Base-by-base conservation (phyloP, 30 jellyfish, hydroid and myxozoan genomes). In the Pseudorhiza aurosa region DNA sequence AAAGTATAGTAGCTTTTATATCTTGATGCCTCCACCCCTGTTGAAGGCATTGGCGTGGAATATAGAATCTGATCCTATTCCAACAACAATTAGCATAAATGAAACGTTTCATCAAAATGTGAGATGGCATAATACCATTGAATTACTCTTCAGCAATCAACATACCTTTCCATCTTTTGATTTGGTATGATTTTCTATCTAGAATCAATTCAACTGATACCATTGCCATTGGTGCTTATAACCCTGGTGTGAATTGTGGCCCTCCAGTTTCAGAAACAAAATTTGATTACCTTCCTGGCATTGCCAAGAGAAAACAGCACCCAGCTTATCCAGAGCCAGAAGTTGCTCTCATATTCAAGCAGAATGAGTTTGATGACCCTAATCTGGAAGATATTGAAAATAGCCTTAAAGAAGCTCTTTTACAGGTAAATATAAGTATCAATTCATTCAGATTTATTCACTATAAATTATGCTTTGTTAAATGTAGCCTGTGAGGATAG, bases 271-370 rank as follows among this genome's bases (percentile, higher is more conserved):
- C 50, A 27, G 94, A 81, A 27, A 86, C 97, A 0, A 63, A 83
- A 11, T 51, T 68, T 68, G 99, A 93, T 47, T 88, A 93, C 63
- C 85, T 93, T n/a, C 93, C 78, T 28, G 97, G 99, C 40, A 82
- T 93, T 73, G 53, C 87, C 14, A 73, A 82, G 40, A 56, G 99
- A n/a, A 29, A 30, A 28, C 37, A 62, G 17, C 97, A 81, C 55
- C 96, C 96, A 11, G 29, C 45, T 11, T 87, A 39, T 59, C 96
- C 97, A 15, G 99, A 93, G 72, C 99, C 97, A 19, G 99, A 93
- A 40, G 96, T 93, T 29, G 96, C 92, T 1, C 79, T 85, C 8
- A 74, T 93, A 3, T 93, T 93, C 88, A 75, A 83, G 39, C 78
- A 77, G 44, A 93, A 93, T 70, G 99, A 81, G 59, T 83, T 85